These are phyloP conservation scores for Steromphala cineraria DNA, from an alignment of 2,888 invertebrate genomes.

Conservation along the genomic window DNA sequence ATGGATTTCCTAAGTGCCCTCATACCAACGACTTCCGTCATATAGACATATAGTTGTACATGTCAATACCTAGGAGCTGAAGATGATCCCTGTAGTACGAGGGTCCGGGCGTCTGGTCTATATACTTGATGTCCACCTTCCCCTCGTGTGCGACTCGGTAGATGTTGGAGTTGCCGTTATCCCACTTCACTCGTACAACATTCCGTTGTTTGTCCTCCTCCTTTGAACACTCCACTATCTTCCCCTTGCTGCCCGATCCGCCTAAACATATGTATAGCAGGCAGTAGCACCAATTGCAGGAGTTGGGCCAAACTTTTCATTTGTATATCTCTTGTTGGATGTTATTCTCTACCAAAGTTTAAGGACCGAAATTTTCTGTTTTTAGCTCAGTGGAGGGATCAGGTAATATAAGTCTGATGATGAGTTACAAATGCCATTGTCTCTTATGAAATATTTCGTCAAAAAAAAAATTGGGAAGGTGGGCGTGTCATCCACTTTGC, in stretches of 20 bases:
- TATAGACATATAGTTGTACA: too few species aligned
- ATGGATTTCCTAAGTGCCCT: too few species aligned
- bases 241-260: conserved; percentile 4
- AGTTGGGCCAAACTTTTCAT: not conserved
- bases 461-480: too few species aligned
- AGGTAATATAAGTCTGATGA: too few species aligned
- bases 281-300: too few species aligned
- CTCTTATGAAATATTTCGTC: too few species aligned
- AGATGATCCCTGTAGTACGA: conserved; percentile 34
- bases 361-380: too few species aligned
- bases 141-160: conserved; percentile 27
- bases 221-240: not conserved
- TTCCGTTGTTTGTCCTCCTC: not conserved
- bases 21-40: too few species aligned
- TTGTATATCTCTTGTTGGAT: not conserved
- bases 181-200: conserved; percentile 21
- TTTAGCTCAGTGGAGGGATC: too few species aligned
- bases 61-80: conserved; percentile 15
- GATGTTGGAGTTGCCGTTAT: not conserved
- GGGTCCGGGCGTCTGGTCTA: conserved; percentile 24
- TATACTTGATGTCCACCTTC: conserved; percentile 27
- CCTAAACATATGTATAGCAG: not conserved
- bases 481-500: too few species aligned
- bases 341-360: too few species aligned
- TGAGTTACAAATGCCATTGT: too few species aligned